Percentiles rank a stretch among this genome's conserved stretches.
Evolutionary conservation across 53 echinoderm and acorn worm genomes (phyloP).

Genomic region (Astropecten irregularis): DNA sequence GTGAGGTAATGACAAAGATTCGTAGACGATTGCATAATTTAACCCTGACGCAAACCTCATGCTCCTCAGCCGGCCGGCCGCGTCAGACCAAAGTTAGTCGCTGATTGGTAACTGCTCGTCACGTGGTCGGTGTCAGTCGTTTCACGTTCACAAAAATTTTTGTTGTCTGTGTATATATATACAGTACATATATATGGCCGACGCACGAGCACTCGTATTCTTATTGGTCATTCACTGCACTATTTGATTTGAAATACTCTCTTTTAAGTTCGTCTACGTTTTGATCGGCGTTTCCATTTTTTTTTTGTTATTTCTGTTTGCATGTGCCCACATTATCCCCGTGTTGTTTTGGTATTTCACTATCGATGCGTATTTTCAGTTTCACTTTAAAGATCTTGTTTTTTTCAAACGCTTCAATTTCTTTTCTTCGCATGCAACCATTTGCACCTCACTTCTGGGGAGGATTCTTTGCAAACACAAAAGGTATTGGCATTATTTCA

Average conservation of each 20-base stretch:
- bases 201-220: slow-evolving; percentile 35
- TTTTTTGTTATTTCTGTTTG: neutral
- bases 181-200: too few species aligned
- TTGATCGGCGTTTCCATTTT: neutral
- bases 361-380: too few species aligned
- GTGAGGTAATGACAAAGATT: slow-evolving; percentile 98
- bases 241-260: neutral
- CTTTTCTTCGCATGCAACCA: slow-evolving; percentile 46
- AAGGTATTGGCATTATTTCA: neutral
- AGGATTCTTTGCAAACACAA: neutral
- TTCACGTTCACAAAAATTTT: slow-evolving; percentile 45
- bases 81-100: slow-evolving; percentile 99
- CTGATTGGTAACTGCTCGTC: slow-evolving; percentile 76
- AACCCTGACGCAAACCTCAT: slow-evolving; percentile 84
- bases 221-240: slow-evolving; percentile 19
- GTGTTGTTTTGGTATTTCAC: too few species aligned
- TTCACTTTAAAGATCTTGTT: too few species aligned
- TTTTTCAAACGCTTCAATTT: neutral
- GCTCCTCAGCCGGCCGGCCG: slow-evolving; percentile 85
- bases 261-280: neutral
- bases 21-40: slow-evolving; percentile 91
- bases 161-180: slow-evolving; percentile 10
- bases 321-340: neutral
- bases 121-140: slow-evolving; percentile 62
- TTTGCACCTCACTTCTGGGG: neutral